phyloP scores from a whole-genome alignment of 2,797 vertebrate species.

The Liasis olivaceus region DNA sequence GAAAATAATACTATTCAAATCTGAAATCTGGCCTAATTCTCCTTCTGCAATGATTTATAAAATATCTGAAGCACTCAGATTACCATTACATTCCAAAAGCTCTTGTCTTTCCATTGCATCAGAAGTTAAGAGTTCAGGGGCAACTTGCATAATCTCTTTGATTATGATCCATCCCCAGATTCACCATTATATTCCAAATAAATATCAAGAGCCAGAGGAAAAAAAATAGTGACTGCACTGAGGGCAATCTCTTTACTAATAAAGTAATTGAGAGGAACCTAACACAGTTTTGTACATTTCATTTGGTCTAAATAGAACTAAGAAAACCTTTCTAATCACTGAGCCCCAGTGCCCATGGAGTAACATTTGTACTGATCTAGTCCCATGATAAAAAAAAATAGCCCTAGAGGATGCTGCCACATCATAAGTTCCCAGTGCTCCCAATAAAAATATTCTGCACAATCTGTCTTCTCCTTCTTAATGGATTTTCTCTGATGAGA shows the following conservation, averaged over 20 bases:
- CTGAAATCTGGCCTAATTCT: background rate
- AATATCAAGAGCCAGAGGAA: slow-evolving; percentile 2
- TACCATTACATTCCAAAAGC: slow-evolving; percentile 6
- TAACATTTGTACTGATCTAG: background rate
- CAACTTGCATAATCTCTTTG: background rate
- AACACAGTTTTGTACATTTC: background rate
- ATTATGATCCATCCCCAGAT: background rate
- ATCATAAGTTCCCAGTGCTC: background rate
- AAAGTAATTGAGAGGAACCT: background rate
- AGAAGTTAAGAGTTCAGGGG: background rate
- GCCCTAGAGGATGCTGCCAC: background rate
- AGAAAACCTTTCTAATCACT: background rate
- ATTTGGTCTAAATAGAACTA: background rate
- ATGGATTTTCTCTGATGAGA: background rate
- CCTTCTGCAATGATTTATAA: slow-evolving; percentile 13
- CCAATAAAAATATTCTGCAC: background rate
- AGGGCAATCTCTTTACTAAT: background rate
- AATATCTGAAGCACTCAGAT: background rate
- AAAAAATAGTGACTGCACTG: background rate
- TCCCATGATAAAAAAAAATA: background rate
- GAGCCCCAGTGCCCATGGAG: background rate
- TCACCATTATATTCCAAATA: background rate
- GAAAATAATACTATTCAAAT: background rate
- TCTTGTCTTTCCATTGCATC: background rate
- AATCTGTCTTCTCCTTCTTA: background rate